Evolutionary conservation across 1,140 invertebrate species (phyloP).

Genomic region (Sweltsa coloradensis): DNA sequence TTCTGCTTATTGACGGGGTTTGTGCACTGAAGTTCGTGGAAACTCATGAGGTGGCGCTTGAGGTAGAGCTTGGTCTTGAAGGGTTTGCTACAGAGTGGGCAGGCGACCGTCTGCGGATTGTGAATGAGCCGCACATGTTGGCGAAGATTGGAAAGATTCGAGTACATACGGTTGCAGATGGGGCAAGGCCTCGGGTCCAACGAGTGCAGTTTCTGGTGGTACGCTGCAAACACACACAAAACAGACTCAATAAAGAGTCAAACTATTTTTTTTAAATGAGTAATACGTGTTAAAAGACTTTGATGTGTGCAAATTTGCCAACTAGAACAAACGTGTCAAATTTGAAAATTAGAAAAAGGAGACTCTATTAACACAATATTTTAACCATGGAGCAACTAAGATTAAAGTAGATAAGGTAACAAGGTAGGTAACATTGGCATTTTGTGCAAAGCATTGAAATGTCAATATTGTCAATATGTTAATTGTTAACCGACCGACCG

Average conservation of each 20-base stretch:
- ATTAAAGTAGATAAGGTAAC: too few species aligned
- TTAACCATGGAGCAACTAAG: too few species aligned
- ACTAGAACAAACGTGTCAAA: too few species aligned
- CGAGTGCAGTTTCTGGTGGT: conserved; percentile 41
- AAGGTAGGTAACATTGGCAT: too few species aligned
- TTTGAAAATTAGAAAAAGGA: too few species aligned
- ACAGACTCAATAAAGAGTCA: background rate
- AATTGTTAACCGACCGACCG: too few species aligned
- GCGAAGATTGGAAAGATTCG: conserved; percentile 64
- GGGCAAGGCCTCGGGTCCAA: conserved; percentile 55
- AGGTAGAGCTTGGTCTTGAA: conserved; percentile 69
- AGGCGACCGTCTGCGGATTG: conserved; percentile 60
- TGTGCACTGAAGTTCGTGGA: conserved; percentile 32
- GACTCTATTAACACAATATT: too few species aligned
- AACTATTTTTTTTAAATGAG: background rate
- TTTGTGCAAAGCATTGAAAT: too few species aligned
- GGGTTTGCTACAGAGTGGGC: conserved; percentile 56
- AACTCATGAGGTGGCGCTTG: conserved; percentile 49
- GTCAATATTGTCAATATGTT: too few species aligned
- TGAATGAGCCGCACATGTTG: conserved; percentile 70
- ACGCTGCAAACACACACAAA: conserved; percentile 14
- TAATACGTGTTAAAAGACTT: too few species aligned
- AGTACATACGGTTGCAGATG: conserved; percentile 65
- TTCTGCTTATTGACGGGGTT: conserved; percentile 26
- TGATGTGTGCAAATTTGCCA: too few species aligned